These are phyloP conservation scores for Hemicentrotus pulcherrimus DNA, from an alignment of 35 echinoderm and acorn worm genomes.

Conservation along the genomic window DNA sequence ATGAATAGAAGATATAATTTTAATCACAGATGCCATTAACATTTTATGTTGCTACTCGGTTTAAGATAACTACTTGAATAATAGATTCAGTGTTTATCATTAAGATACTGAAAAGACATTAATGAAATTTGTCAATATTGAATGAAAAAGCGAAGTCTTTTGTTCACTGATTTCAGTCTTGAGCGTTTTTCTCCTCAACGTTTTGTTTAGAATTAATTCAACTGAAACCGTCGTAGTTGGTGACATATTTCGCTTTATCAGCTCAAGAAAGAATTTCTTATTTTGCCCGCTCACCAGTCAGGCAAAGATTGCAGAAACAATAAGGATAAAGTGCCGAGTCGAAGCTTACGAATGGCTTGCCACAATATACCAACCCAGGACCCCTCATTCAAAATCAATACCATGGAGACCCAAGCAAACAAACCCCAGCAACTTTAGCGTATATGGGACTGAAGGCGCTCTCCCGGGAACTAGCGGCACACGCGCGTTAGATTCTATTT, in stretches of 20 bases:
- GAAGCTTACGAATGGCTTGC: neutral
- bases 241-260: slow-evolving; percentile 19
- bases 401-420: slow-evolving; percentile 2
- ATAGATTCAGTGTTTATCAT: neutral
- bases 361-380: neutral
- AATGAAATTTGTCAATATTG: neutral
- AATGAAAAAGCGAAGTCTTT: neutral
- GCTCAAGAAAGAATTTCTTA: neutral
- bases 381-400: slow-evolving; percentile 36
- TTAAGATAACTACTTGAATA: neutral
- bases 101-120: neutral
- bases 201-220: neutral
- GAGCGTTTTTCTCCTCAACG: neutral
- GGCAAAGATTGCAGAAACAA: slow-evolving; percentile 41
- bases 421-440: neutral
- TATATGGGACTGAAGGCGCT: neutral
- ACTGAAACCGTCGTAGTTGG: neutral
- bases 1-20: neutral
- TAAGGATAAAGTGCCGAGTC: neutral
- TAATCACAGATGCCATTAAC: neutral
- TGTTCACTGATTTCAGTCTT: neutral
- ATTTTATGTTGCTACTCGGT: neutral
- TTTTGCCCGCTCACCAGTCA: neutral
- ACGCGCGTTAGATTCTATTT: slow-evolving; percentile 28
- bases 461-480: neutral